Evolutionary conservation across 2,113 vertebrate genomes (phyloP), one percentile per base, ranked within the genome.

Genomic region (Eulacestoma nigropectus): DNA sequence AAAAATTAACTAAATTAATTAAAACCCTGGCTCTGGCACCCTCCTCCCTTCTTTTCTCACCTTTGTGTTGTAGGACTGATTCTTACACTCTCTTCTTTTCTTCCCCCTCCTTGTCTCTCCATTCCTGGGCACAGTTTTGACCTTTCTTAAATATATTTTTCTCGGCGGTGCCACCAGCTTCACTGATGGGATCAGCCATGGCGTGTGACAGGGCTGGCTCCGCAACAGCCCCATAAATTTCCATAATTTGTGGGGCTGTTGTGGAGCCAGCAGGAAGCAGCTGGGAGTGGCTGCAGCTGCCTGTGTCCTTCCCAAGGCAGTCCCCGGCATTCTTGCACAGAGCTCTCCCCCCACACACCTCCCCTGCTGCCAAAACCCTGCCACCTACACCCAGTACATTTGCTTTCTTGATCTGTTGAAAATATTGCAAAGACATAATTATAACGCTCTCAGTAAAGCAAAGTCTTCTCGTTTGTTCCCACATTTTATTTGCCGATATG

Each of bases 21-120:
- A 35, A 68, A 68, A 62, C 6, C 7, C 44, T 44, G 27, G 2
- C n/a, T 68, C 23, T 6, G 3, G 30, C 13, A 39, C 14, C 12
- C 5, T 67, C 10, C 16, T 78, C 10, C 7, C 21, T 50, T 87
- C 16, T 59, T 69, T 29, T 64, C 44, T 77, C 22, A 55, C 10
- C 5, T 81, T 59, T 5, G 2, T 63, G 27, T 44, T 76, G 5
- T 13, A 41, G 13, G 37, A 12, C 9, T 42, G 19, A n/a, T 56
- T 37, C 18, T 59, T 67, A 41, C 6, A 29, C 1, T 3, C 1
- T 1, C 7, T 16, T 59, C 37, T 17, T 6, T 32, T 14, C n/a
- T n/a, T n/a, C n/a, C n/a, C n/a, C n/a, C n/a, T 3, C 2, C 7
- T 65, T 33, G 2, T 19, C 2, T 59, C 6, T 20, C 37, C 12